phyloP scores from a whole-genome alignment of 1,140 invertebrate species.

The Medauroidea extradentata region DNA sequence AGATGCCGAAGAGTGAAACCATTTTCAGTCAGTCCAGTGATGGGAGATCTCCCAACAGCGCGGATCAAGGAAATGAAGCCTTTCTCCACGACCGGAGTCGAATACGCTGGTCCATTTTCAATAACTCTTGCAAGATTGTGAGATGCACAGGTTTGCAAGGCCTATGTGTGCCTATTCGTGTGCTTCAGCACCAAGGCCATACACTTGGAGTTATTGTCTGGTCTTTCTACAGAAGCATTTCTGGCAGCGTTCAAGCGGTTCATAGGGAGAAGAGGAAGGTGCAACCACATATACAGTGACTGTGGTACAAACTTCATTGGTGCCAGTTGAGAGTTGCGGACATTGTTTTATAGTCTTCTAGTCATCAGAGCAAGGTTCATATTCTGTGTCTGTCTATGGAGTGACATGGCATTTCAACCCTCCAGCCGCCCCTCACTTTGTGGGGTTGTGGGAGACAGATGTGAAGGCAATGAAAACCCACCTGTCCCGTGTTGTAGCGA shows the following conservation, averaged over 20 bases:
- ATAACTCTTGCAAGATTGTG: conserved; percentile 15
- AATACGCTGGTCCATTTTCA: conserved; percentile 37
- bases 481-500: no score
- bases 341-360: no score
- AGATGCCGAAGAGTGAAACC: conserved; percentile 25
- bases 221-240: conserved; percentile 29
- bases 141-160: conserved; percentile 24
- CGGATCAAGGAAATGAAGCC: conserved; percentile 22
- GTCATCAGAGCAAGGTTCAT: no score
- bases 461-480: conserved; percentile 29
- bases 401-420: conserved; percentile 34
- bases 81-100: conserved; percentile 23
- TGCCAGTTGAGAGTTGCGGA: background rate
- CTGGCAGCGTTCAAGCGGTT: conserved; percentile 29
- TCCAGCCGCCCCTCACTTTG: conserved; percentile 27
- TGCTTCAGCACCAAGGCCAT: conserved; percentile 31
- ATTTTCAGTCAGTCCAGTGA: conserved; percentile 13
- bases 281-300: background rate
- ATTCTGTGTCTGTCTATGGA: background rate
- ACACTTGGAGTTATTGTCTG: conserved; percentile 31
- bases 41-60: conserved; percentile 24
- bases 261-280: conserved; percentile 20
- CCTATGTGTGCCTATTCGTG: conserved; percentile 32
- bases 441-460: conserved; percentile 30
- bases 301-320: conserved; percentile 7